Base-by-base conservation (phyloP, 2,888 invertebrate species). In the Zhuqinia jingwanae region DNA sequence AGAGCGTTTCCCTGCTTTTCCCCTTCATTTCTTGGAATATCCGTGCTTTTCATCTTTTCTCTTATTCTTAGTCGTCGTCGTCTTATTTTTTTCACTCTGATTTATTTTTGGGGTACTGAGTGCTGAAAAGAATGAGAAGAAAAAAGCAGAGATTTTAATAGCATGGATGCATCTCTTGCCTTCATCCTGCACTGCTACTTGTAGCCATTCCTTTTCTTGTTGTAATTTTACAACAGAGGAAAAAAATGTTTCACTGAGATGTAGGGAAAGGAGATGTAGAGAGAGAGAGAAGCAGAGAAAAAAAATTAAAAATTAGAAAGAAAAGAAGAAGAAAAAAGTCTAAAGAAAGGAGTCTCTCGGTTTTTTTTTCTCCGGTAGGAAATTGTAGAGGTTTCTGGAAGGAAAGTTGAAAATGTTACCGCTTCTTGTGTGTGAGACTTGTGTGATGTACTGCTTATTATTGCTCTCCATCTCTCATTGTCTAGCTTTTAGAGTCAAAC, bases 31-130 rank as follows among this genome's bases (percentile, higher is more conserved):
- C 36, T 36, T 36, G 36, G 5, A 3, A 6, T 36, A 8, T 3
- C 36, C 8, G 5, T 70, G 60, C 45, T 50, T 5, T 22, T 70
- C 75, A 36, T 60, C 77, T 22, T 45, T 77, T 77, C 60, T 77
- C 60, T 8, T 36, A 3, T 36, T 36, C 36, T 36, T 8, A 6
- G 36, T 36, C 36, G n/a, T 56, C 75, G 36, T 70, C 47, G 5
- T 76, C 5, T 56, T 56, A n/a, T 47, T 75, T 36, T 36, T 76
- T 58, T 76, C 42, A 3, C 8, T 36, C 8, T 36, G 3, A 8
- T 36, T 36, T 8, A 6, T 36, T 36, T 36, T 36, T 36, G 36
- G 8, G 3, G 8, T 36, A 3, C 36, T 36, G 36, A 6, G 36
- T 36, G 36, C n/a, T n/a, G n/a, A n/a, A 8, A 8, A 3, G 36